Evolutionary conservation across 2,888 invertebrate genomes (phyloP), one percentile per base, ranked within the genome.

Genomic region (Salticus scenicus): DNA sequence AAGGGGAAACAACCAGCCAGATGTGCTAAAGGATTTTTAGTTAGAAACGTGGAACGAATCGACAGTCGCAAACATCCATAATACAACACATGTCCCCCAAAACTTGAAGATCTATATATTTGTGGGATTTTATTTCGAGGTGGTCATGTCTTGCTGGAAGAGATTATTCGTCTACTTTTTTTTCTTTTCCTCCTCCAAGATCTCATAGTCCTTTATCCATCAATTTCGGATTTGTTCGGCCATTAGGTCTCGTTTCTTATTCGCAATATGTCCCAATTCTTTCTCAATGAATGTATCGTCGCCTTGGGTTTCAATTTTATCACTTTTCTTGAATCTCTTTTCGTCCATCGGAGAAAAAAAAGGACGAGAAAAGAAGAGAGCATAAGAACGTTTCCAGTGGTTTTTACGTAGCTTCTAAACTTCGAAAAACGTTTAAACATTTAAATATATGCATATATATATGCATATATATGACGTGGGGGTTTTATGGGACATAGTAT

Each of bases 151-250:
- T 76, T 33, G 33, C 71, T 83, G 76, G 42, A 71, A 75, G 70
- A 82, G 69, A 64, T 31, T 14, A 20, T 71, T 78, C 66, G 67
- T 75, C 30, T 37, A 47, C 75, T 74, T 66, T 70, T 72, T 72
- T 66, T 47, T 30, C 37, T 83, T 75, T 71, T 76, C 72, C 72
- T 71, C 76, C 82, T 83, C 76, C 76, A 69, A 76, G 64, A 83
- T 71, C 82, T 76, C 66, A 75, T 82, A 82, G 76, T 76, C 66
- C 76, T 83, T 76, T 83, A 76, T 83, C 82, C 82, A 83, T 83
- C 82, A 83, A 83, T 83, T 83, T 76, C 66, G 76, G 82, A 83
- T 83, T 83, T 83, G 76, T 82, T 66, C 76, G 66, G 71, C 82
- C 76, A 83, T 83, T 82, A 82, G 69, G 17, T 28, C 47, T 66